A percentile compares a stretch with the other conserved stretches of the same genome.
Evolutionary conservation across 2,797 vertebrate genomes (phyloP).

Genomic region (Myiotriccus ornatus): DNA sequence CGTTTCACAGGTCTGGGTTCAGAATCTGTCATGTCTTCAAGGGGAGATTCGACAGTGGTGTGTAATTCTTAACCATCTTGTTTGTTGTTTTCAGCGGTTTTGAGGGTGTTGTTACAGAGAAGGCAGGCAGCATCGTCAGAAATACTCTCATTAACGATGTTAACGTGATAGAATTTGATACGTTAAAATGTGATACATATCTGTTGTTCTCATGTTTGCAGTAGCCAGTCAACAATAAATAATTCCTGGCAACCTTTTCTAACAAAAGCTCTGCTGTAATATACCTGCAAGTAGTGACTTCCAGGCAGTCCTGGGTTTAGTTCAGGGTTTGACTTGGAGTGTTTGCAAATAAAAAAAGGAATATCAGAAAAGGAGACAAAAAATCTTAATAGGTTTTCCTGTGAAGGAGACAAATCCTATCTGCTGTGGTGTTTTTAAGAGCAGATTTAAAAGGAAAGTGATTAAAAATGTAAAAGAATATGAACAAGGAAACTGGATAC

Average conservation of each 20-base stretch:
- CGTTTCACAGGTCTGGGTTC: neutral
- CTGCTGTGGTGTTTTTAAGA: constrained; percentile 26
- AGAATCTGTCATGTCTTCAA: neutral
- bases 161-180: neutral
- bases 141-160: neutral
- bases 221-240: constrained; percentile 5
- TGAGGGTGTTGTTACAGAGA: neutral
- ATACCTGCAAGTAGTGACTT: neutral
- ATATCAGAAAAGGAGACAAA: neutral
- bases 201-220: neutral
- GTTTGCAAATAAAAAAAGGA: constrained; percentile 4
- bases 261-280: neutral
- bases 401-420: neutral
- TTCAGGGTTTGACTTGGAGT: neutral
- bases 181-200: neutral
- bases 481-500: constrained; percentile 47
- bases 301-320: neutral
- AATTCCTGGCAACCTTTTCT: neutral
- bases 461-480: constrained; percentile 66
- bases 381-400: neutral
- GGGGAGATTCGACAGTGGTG: neutral
- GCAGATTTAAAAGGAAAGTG: constrained; percentile 30
- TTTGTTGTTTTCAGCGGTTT: neutral
- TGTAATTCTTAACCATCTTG: neutral
- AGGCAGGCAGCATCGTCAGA: neutral